These are phyloP conservation scores for Cephus spinipes DNA, from an alignment of 2,888 invertebrate species.

Conservation along the genomic window DNA sequence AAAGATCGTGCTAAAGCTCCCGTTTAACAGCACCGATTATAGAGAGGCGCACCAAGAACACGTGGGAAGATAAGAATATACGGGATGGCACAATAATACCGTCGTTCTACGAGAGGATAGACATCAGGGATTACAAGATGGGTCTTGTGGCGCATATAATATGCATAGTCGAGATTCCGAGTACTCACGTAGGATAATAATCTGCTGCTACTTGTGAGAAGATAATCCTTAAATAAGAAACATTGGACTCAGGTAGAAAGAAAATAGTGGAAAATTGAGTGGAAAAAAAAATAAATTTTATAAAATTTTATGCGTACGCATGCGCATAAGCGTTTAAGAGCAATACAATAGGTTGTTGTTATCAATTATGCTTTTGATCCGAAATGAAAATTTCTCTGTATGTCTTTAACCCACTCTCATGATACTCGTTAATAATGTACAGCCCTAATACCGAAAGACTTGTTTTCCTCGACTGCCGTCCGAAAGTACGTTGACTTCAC, in stretches of 20 bases:
- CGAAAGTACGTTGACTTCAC: not conserved
- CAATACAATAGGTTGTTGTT: not conserved
- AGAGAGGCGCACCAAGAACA: not conserved
- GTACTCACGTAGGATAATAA: not conserved
- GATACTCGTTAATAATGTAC: not conserved
- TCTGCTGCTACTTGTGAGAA: not conserved
- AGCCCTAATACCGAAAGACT: not conserved
- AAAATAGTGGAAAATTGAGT: not conserved
- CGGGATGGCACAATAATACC: not conserved
- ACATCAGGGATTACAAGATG: not conserved
- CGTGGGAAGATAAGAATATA: not conserved
- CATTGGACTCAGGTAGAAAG: not conserved
- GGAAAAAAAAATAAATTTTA: not conserved
- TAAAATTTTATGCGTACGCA: not conserved
- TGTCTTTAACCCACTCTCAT: not conserved
- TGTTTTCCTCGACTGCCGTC: not conserved
- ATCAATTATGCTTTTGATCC: not conserved
- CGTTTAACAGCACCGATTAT: not conserved
- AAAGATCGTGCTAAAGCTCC: not conserved
- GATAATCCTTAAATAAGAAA: not conserved
- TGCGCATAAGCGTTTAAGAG: not conserved
- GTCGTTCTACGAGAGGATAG: not conserved
- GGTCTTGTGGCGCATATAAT: not conserved
- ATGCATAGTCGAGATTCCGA: not conserved
- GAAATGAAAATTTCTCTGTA: not conserved